Conservation (phyloP, 2,797 vertebrate genomes). For the Menidia menidia region DNA sequence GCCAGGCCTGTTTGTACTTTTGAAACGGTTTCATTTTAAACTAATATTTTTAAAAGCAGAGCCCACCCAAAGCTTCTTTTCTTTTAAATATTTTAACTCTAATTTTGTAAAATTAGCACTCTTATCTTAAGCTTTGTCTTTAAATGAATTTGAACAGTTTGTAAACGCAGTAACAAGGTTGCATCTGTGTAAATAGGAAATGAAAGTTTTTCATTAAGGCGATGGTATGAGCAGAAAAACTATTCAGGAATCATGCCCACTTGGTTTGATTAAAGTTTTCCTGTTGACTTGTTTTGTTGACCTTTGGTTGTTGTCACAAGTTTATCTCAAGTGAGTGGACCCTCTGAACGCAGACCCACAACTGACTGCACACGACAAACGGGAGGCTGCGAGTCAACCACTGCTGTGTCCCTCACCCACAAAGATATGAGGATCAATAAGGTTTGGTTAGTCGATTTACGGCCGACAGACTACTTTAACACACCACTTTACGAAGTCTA, state of each 20-base stretch:
- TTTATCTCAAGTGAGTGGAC: neutral
- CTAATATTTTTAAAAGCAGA: constrained; percentile 37
- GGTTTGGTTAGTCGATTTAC: neutral
- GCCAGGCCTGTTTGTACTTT: constrained; percentile 15
- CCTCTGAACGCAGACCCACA: neutral
- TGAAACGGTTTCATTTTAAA: constrained; percentile 32
- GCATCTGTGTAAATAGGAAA: constrained; percentile 31
- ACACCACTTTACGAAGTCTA: neutral
- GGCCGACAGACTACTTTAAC: neutral
- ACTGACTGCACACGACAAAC: neutral
- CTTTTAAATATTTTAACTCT: constrained; percentile 34
- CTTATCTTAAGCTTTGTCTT: constrained; percentile 28
- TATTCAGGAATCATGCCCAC: neutral
- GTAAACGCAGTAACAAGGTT: constrained; percentile 26
- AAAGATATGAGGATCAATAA: too few species aligned
- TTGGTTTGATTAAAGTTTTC: neutral
- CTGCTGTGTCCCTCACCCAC: neutral
- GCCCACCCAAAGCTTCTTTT: neutral
- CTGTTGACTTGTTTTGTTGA: too few species aligned
- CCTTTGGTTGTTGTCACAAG: too few species aligned
- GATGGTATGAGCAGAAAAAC: neutral
- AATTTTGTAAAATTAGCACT: constrained; percentile 41
- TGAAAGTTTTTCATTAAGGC: constrained; percentile 7
- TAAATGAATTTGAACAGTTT: constrained; percentile 19
- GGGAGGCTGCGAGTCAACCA: neutral